These are phyloP conservation scores for Enteromius thamalakanensis DNA, from an alignment of 2,797 vertebrate genomes.

Conservation along the genomic window DNA sequence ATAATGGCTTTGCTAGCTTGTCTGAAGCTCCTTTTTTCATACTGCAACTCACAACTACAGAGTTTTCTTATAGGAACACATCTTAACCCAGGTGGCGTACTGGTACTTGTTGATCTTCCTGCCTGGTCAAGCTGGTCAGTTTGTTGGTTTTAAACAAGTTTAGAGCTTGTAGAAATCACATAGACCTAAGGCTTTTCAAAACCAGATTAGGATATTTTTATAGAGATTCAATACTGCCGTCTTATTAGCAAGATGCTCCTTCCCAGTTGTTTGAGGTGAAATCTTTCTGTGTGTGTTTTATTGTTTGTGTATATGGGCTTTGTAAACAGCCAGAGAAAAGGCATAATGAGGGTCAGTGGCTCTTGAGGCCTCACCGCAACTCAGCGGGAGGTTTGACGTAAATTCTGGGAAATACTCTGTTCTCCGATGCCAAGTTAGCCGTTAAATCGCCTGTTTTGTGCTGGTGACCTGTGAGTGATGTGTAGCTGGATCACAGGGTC, in stretches of 20 bases:
- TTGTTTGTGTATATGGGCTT: slow-evolving; percentile 21
- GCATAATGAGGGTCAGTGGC: neutral
- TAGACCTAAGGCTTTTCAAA: neutral
- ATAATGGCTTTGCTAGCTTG: neutral
- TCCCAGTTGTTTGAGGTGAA: neutral
- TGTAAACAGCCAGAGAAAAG: slow-evolving; percentile 29
- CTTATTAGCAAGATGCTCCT: neutral
- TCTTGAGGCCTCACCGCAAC: slow-evolving; percentile 23
- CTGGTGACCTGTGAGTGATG: slow-evolving; percentile 75
- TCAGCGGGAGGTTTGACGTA: slow-evolving; percentile 22
- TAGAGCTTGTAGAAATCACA: neutral
- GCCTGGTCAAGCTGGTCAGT: neutral
- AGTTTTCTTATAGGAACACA: neutral
- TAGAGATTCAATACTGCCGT: neutral
- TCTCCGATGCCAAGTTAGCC: slow-evolving; percentile 66
- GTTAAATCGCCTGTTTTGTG: slow-evolving; percentile 75
- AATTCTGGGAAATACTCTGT: slow-evolving; percentile 26
- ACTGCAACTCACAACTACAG: neutral
- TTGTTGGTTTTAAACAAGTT: neutral
- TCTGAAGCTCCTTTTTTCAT: neutral
- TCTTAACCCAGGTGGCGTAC: neutral
- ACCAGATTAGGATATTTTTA: neutral
- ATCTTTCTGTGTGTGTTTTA: slow-evolving; percentile 40
- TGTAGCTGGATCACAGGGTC: slow-evolving; percentile 67
- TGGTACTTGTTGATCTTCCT: neutral